These are phyloP conservation scores for Pherbina coryleti DNA, from an alignment of 2,888 invertebrate species.

Conservation along the genomic window DNA sequence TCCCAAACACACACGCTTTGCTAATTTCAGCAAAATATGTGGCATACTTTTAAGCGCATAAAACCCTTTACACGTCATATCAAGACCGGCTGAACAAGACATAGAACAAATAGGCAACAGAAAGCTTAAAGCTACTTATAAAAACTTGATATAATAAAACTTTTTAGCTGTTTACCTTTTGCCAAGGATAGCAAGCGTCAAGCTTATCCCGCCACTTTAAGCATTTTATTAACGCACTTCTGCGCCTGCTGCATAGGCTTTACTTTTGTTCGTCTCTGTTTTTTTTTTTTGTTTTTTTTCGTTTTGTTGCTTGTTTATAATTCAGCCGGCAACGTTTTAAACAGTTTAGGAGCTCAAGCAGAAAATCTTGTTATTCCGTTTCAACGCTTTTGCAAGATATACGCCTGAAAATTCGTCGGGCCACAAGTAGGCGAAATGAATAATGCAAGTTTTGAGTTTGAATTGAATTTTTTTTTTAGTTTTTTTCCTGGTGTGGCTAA, in stretches of 20 bases:
- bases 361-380: constrained; percentile 29
- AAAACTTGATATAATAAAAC: no score
- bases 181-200: no score
- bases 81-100: not conserved
- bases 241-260: not conserved
- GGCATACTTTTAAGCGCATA: not conserved
- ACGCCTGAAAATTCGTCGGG: constrained; percentile 22
- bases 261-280: not conserved
- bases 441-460: constrained; percentile 8
- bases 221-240: not conserved
- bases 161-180: no score
- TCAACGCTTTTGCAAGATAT: constrained; percentile 22
- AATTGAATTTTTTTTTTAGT: not conserved
- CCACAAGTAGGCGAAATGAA: not conserved
- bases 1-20: no score
- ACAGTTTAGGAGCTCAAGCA: constrained; percentile 11
- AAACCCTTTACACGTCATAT: not conserved
- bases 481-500: not conserved
- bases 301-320: not conserved
- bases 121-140: no score
- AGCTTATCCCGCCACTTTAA: not conserved
- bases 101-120: not conserved
- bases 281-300: not conserved
- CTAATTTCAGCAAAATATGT: not conserved
- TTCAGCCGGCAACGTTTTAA: not conserved